phyloP scores from a whole-genome alignment of 2,888 invertebrate genomes.

The Chesias legatella region DNA sequence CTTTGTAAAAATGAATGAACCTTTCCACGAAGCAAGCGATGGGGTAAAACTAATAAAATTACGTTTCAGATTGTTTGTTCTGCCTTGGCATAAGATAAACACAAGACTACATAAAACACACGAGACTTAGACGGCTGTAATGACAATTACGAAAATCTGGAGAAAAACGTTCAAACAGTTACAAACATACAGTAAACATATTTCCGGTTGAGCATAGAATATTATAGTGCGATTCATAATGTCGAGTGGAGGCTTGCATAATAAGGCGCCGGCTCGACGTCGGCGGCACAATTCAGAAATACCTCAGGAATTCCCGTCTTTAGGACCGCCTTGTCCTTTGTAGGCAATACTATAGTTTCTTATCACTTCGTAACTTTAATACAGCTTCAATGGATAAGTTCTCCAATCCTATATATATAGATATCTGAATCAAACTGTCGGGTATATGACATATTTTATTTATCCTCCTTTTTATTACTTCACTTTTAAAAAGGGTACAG shows the following conservation, averaged over 20 bases:
- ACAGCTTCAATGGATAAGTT: not conserved
- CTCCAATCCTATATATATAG: too few species aligned
- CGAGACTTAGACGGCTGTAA: too few species aligned
- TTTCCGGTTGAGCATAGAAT: conserved; percentile 27
- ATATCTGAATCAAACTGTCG: too few species aligned
- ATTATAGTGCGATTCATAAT: conserved; percentile 35
- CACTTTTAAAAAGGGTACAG: too few species aligned
- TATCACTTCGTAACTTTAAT: conserved; percentile 8
- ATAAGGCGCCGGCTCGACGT: conserved; percentile 44
- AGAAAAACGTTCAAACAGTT: conserved; percentile 5
- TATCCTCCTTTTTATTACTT: too few species aligned
- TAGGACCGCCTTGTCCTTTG: conserved; percentile 15
- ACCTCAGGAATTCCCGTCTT: conserved; percentile 18
- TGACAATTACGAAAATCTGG: conserved; percentile 1
- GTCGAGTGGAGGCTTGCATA: conserved; percentile 47
- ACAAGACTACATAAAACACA: too few species aligned
- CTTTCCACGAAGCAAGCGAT: too few species aligned
- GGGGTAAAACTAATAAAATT: too few species aligned
- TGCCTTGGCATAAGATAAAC: too few species aligned
- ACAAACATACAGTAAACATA: conserved; percentile 13
- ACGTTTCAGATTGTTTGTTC: too few species aligned
- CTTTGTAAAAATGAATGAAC: too few species aligned
- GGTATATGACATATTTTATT: too few species aligned
- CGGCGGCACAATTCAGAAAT: conserved; percentile 17
- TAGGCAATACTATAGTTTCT: conserved; percentile 14